Evolutionary conservation across 2,888 invertebrate genomes (phyloP).

Genomic region (Tipula helvola): DNA sequence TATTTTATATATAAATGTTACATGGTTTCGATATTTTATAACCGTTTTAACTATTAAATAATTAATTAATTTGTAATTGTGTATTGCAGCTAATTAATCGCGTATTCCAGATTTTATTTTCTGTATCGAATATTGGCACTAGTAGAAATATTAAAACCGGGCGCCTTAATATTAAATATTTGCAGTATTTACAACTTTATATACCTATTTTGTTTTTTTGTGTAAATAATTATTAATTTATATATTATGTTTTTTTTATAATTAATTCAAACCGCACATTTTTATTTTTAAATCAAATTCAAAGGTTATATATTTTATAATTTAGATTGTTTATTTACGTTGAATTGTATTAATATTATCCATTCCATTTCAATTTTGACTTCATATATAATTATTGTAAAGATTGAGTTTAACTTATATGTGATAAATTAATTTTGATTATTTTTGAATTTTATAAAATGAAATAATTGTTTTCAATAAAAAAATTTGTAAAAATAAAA

Average conservation of each 20-base stretch:
- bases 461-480: constrained; percentile 17
- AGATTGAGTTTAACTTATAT: constrained; percentile 7
- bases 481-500: background rate
- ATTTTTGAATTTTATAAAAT: constrained; percentile 15
- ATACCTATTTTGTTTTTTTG: background rate
- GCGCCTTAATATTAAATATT: background rate
- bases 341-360: background rate
- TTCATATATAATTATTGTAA: background rate
- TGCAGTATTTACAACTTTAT: background rate
- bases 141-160: background rate
- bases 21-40: background rate
- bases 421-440: constrained; percentile 7
- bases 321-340: background rate
- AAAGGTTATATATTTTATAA: background rate
- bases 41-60: background rate
- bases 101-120: background rate
- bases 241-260: background rate
- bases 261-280: background rate
- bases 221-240: constrained; percentile 4
- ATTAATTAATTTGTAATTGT: background rate
- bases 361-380: background rate
- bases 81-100: background rate
- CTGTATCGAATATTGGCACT: background rate
- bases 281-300: background rate
- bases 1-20: background rate